Base-by-base conservation (phyloP, 2,888 invertebrate species). In the Drymonia ruficornis region DNA sequence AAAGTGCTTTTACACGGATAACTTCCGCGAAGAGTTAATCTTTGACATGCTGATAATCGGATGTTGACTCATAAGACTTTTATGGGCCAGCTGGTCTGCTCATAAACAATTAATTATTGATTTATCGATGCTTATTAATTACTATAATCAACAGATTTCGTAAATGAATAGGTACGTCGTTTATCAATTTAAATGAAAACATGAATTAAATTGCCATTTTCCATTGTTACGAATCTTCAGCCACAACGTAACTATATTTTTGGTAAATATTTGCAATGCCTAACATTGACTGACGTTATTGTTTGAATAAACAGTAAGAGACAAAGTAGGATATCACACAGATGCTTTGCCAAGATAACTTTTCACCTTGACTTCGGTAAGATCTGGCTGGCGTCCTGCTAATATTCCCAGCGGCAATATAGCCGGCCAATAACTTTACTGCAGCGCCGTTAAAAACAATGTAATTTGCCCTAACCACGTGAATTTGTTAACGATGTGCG, bases 391-490 rank as follows among this genome's bases (percentile, higher is more conserved):
- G 36, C 47, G 40, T 60, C 55, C 56, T 55, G 65, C 65, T 67
- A 69, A 66, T 59, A 56, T 53, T 61, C 65, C 50, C 54, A 56
- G 50, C 56, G 48, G 53, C 54, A 62, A 61, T 62, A 63, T 65
- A 53, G 61, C 59, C 48, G 38, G 56, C 65, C 65, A 72, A 72
- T 81, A 82, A 81, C 80, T 70, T 64, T 57, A 57, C 63, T 67
- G 55, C 62, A 70, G 71, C 70, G 66, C 78, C 81, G 76, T 84
- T 78, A 81, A 80, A 80, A 78, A 84, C 81, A 79, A 72, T 80
- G 81, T 86, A 82, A 77, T 80, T 77, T 70, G 65, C 67, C 56
- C 61, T 66, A 67, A 70, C 70, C 63, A 63, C 66, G 63, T 70
- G 67, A 67, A 80, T 71, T 66, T 61, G 56, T 67, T 72, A 70